Base-by-base conservation (phyloP, 2,888 invertebrate species). In the Phengaris arion region DNA sequence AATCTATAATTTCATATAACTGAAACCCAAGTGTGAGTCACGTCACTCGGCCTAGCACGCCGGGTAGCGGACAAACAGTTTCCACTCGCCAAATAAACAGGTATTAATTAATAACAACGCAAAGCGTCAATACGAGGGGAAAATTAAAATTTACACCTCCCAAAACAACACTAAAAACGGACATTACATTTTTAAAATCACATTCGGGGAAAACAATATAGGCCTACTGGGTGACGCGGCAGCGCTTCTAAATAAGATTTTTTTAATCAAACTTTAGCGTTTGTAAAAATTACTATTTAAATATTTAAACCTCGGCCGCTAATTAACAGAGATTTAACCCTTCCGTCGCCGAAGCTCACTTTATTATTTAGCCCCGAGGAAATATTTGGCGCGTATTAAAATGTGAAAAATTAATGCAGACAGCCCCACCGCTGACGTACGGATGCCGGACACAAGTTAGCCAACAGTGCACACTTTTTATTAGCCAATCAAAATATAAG, bases 281-380 rank as follows among this genome's bases (percentile, higher is more conserved):
- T 93, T 92, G 93, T 92, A 94, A 94, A 94, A 94, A 94, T 93
- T 92, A 93, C 91, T 92, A 89, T 91, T 93, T 93, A 92, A 93
- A 93, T 87, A 93, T 93, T 92, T 87, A 94, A 87, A 84, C 85
- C 86, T 77, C 83, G 84, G 89, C 90, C 89, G 85, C 92, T 92
- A 93, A 93, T 93, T 93, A 93, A 93, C 92, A 87, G 90, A 89
- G 92, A 93, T 93, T 91, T 92, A 94, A 93, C 94, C 93, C 92
- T 93, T 91, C 92, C 92, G 94, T 93, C 93, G 90, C 90, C 88
- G 89, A 88, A 87, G 87, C 87, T 81, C 87, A 83, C 85, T 90
- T 90, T 86, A 93, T 90, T 92, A 93, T 92, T 94, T 90, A 90
- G 89, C 86, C 86, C 90, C 80, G 87, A 88, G 89, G 89, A 91